These are phyloP conservation scores for Pollicipes pollicipes DNA, from an alignment of 1,140 invertebrate species.

Conservation along the genomic window DNA sequence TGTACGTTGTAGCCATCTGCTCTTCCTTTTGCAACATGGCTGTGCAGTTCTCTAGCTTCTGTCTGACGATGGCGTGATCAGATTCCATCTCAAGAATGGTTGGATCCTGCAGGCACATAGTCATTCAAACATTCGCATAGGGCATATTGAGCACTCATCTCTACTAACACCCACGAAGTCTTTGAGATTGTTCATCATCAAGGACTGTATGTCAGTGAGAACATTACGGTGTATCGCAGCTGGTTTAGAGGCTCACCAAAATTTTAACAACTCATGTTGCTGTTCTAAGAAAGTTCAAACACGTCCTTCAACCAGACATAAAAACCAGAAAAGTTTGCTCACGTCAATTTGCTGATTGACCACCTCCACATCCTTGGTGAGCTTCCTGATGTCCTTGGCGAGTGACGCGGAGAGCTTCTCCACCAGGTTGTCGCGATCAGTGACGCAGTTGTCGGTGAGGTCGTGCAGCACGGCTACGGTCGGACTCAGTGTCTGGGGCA, in stretches of 20 bases:
- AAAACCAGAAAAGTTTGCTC: too few species aligned
- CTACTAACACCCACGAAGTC: too few species aligned
- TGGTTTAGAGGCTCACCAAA: too few species aligned
- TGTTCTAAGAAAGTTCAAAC: too few species aligned
- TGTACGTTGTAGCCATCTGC: background rate
- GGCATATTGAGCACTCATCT: too few species aligned
- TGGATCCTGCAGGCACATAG: background rate
- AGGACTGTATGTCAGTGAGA: too few species aligned
- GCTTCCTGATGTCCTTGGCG: background rate
- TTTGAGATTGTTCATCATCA: too few species aligned
- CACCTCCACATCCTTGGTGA: background rate
- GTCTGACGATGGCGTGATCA: background rate
- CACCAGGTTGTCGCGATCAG: conserved; percentile 1
- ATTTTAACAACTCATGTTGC: too few species aligned
- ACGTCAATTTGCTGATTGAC: background rate
- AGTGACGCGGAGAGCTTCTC: background rate
- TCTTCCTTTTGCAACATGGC: background rate
- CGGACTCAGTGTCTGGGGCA: background rate
- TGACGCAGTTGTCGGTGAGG: background rate
- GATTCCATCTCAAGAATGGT: background rate
- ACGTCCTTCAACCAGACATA: too few species aligned
- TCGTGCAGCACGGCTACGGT: background rate
- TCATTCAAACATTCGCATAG: too few species aligned
- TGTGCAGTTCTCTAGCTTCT: background rate
- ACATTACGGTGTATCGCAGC: too few species aligned